These are phyloP conservation scores for Hippoglossus hippoglossus DNA, from an alignment of 2,797 vertebrate species.

Conservation along the genomic window DNA sequence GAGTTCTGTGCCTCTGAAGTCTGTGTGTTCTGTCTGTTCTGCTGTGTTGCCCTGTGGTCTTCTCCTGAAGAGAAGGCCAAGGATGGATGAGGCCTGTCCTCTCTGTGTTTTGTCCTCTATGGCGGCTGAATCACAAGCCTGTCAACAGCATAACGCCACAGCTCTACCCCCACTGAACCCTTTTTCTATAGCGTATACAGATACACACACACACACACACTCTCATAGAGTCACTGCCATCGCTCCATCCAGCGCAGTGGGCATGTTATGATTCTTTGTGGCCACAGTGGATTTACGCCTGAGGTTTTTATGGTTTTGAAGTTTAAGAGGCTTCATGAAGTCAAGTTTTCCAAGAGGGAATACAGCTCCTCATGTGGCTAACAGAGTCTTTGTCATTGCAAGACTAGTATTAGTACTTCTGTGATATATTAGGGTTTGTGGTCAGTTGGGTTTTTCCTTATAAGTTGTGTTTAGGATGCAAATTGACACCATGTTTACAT, in stretches of 20 bases:
- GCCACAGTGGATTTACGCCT: slow-evolving; percentile 50
- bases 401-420: slow-evolving; percentile 32
- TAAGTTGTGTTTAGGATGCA: slow-evolving; percentile 58
- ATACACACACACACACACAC: slow-evolving; percentile 5
- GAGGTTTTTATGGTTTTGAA: slow-evolving; percentile 59
- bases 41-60: slow-evolving; percentile 68
- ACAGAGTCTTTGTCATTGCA: slow-evolving; percentile 47
- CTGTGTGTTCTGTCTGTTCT: slow-evolving; percentile 72
- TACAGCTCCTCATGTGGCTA: slow-evolving; percentile 56
- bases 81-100: slow-evolving; percentile 77
- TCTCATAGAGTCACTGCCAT: not conserved
- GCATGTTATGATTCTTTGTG: slow-evolving; percentile 49
- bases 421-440: slow-evolving; percentile 43
- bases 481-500: slow-evolving; percentile 72
- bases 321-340: slow-evolving; percentile 62
- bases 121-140: slow-evolving; percentile 67
- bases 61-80: slow-evolving; percentile 63
- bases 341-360: slow-evolving; percentile 56
- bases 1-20: slow-evolving; percentile 74
- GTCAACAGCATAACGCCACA: slow-evolving; percentile 62
- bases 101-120: slow-evolving; percentile 69
- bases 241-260: slow-evolving; percentile 37
- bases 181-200: slow-evolving; percentile 14
- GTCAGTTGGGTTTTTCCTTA: slow-evolving; percentile 43
- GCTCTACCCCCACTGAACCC: slow-evolving; percentile 33